Base-by-base conservation (phyloP, 2,113 vertebrate genomes). In the Rhinogobius similis region DNA sequence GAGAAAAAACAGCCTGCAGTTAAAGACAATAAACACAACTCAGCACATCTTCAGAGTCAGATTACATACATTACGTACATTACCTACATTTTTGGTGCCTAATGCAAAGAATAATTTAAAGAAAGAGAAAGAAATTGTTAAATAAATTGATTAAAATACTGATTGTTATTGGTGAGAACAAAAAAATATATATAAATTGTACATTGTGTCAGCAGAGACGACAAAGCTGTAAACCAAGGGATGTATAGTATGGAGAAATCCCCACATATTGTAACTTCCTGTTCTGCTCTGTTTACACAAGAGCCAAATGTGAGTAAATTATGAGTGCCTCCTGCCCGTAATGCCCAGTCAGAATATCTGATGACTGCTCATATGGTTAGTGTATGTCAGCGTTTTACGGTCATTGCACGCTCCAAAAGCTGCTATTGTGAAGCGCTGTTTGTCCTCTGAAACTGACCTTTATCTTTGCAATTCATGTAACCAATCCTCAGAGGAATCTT, bases 241-340 rank as follows among this genome's bases (percentile, higher is more conserved):
- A 27, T 16, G 16, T 9, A 21, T 50, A 4, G 23, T 1, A 12
- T 3, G 11, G 16, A 53, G 67, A 82, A 84, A 67, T 55, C 64
- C 77, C 73, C 55, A 62, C 41, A 74, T 84, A 62, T 75, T 66
- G 79, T 24, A 81, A 84, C 4, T 11, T 18, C 7, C 16, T 5
- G 10, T 1, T 46, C 24, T 64, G 5, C 9, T 36, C 8, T 62
- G 29, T 81, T 75, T 67, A 70, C 66, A 63, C 82, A 62, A 62
- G 65, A 32, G 59, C 21, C 46, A 43, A 59, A 0, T 1, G 8
- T 79, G 56, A 53, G 59, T 62, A 26, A 52, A 70, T 36, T 41
- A 18, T 20, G 4, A 43, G 2, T 5, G 0, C 6, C 61, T 50
- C 53, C 58, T 81, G 32, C 77, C 77, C 76, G 83, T 77, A 87